Evolutionary conservation across 2,888 invertebrate species (phyloP), one percentile per base, ranked within the genome.

Genomic region (Cataglyphis albicans): DNA sequence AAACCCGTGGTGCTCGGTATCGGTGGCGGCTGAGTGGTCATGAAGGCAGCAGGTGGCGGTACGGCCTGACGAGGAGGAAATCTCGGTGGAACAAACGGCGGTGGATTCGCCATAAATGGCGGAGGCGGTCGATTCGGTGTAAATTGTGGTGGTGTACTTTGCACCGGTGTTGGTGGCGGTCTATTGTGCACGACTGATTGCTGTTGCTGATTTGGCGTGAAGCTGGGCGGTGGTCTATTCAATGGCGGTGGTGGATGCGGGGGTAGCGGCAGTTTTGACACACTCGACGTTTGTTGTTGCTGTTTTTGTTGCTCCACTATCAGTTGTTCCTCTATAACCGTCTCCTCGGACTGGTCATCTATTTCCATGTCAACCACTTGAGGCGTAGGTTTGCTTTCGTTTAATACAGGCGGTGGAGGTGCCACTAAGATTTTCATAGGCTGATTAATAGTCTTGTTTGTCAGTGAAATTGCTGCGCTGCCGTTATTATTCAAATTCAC

Each of bases 301-400:
- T 89, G 90, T 15, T 90, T 90, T 48, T 88, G 90, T 63, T 88
- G 90, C 38, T 89, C 89, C 21, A 91, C 87, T 35, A 92, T 89
- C 18, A 92, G 89, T 10, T 78, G 76, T 38, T 94, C 93, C 59
- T 94, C 94, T 59, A 94, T 94, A 4, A 94, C 90, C 0, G 91
- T 90, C 67, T 94, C 94, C 55, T 94, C 94, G 0, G 88, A 87
- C 10, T 94, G 94, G 85, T 94, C 94, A 35, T 94, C 94, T 35
- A 94, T 93, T 25, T 94, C 94, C 94, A 94, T 94, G n/a, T 94
- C 94, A 0, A 94, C 94, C 0, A 94, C 93, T 29, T 94, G 93
- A 35, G 86, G 92, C 0, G 89, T 88, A 92, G 95, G 82, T 67
- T 91, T 92, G 0, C 84, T 86, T 25, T 92, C 92, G n/a, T 92